Conservation (phyloP, 2,888 invertebrate species). For the Zygogramma bicolorata region DNA sequence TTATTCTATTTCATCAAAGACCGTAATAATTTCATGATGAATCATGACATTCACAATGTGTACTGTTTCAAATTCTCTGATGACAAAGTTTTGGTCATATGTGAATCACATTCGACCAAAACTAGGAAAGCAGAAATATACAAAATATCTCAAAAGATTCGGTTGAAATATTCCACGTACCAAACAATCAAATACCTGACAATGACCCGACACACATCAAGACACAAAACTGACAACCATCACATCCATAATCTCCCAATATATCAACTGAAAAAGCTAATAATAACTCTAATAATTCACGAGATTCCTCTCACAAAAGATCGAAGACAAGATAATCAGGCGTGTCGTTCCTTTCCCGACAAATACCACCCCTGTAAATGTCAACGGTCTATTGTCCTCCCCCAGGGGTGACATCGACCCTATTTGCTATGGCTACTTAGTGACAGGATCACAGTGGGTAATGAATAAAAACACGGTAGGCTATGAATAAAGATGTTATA, state of each 20-base stretch:
- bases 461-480: conserved; percentile 48
- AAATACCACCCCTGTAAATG: conserved; percentile 49
- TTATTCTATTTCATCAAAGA: too few relatives aligned
- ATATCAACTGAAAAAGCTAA: conserved; percentile 29
- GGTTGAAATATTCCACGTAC: too few relatives aligned
- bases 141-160: too few relatives aligned
- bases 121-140: too few relatives aligned
- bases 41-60: too few relatives aligned
- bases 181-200: neutral
- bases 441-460: conserved; percentile 50
- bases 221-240: conserved; percentile 33
- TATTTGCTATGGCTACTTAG: conserved; percentile 62
- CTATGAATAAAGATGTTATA: conserved; percentile 56
- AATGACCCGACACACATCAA: neutral
- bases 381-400: conserved; percentile 49
- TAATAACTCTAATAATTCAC: conserved; percentile 40
- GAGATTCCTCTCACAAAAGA: conserved; percentile 33
- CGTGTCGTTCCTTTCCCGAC: conserved; percentile 44
- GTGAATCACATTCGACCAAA: too few relatives aligned
- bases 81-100: too few relatives aligned
- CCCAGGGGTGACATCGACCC: conserved; percentile 49
- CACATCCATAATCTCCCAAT: conserved; percentile 30
- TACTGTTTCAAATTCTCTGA: too few relatives aligned
- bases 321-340: conserved; percentile 42
- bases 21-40: too few relatives aligned